phyloP scores from a whole-genome alignment of 2,888 invertebrate genomes.

The Ennomos fuscantarius region DNA sequence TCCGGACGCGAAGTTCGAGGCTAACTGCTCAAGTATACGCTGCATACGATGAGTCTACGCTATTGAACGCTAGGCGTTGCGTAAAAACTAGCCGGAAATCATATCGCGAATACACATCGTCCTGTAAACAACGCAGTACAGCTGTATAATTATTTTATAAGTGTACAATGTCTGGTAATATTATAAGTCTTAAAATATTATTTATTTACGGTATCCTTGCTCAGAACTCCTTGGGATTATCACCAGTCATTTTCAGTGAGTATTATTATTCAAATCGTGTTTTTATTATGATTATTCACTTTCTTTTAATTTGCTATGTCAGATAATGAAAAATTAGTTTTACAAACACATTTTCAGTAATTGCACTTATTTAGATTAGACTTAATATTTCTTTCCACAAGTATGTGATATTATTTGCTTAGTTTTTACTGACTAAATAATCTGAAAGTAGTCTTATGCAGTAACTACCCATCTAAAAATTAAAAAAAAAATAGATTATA shows the following conservation, averaged over 20 bases:
- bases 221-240: constrained; percentile 68
- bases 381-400: too few relatives aligned
- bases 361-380: too few relatives aligned
- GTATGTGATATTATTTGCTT: neutral
- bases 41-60: constrained; percentile 22
- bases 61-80: constrained; percentile 33
- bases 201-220: constrained; percentile 63
- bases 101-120: constrained; percentile 32
- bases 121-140: constrained; percentile 22
- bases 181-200: constrained; percentile 56
- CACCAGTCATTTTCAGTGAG: constrained; percentile 79
- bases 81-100: constrained; percentile 40
- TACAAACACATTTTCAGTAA: too few relatives aligned
- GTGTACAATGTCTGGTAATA: constrained; percentile 58
- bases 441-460: constrained; percentile 3
- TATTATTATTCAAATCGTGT: constrained; percentile 44
- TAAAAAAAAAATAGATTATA: too few relatives aligned
- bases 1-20: constrained; percentile 11
- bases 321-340: too few relatives aligned
- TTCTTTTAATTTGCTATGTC: constrained; percentile 10
- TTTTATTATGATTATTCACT: constrained; percentile 15
- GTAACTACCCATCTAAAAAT: constrained; percentile 1
- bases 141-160: constrained; percentile 26
- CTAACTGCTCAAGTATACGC: constrained; percentile 17
- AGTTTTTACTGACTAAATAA: neutral